These are phyloP conservation scores for Actinostola sp. DNA, from an alignment of 92 coral and sea anemone genomes.

Conservation along the genomic window DNA sequence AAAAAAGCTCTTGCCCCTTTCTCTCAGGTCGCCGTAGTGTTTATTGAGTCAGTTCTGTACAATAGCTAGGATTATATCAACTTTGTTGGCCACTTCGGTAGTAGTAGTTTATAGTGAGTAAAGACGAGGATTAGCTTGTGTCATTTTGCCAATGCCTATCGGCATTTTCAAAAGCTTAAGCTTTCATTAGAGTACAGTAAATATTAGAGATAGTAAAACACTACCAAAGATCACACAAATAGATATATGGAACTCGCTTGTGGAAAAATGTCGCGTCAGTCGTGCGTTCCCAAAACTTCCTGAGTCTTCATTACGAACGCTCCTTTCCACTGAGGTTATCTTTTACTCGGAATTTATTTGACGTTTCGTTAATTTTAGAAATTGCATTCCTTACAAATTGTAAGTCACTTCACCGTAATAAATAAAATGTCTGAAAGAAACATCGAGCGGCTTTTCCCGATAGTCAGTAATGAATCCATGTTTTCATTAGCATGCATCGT, in stretches of 20 bases:
- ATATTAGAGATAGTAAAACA: neutral
- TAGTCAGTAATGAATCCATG: no score
- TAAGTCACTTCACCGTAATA: no score
- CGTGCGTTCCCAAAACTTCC: neutral
- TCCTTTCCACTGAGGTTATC: no score
- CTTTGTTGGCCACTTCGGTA: neutral
- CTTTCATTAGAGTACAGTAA: conserved; percentile 18
- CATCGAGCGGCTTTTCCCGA: no score
- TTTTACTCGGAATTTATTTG: no score
- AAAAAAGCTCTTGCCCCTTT: no score
- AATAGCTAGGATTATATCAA: neutral
- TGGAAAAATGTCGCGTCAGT: neutral
- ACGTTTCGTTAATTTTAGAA: no score
- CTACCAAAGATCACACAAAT: neutral
- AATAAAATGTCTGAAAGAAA: no score
- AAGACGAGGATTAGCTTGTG: neutral
- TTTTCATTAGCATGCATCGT: no score
- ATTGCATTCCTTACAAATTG: no score
- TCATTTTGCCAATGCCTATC: neutral
- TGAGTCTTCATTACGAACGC: no score
- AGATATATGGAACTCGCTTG: neutral
- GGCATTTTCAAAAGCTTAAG: conserved; percentile 34
- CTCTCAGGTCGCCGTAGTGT: neutral
- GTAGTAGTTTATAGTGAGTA: neutral
- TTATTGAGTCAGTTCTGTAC: neutral